Conservation (phyloP, 1,140 invertebrate species). For the Ooceraea biroi region DNA sequence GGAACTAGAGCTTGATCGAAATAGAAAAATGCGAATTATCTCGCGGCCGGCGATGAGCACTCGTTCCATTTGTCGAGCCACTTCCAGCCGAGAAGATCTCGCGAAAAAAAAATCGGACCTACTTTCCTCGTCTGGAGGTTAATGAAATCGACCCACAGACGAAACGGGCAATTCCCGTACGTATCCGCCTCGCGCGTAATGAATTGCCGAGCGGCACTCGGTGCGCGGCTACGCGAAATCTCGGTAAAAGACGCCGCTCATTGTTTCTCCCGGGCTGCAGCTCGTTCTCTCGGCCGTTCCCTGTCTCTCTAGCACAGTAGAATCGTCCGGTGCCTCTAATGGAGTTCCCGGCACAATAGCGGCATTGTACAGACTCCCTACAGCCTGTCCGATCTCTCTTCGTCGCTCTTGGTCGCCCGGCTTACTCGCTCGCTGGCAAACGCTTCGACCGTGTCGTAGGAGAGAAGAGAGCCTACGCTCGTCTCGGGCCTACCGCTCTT, state of each 20-base stretch:
- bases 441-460: constrained; percentile 43
- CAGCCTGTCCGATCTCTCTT: constrained; percentile 48
- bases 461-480: neutral
- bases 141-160: constrained; percentile 27
- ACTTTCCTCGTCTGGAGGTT: neutral
- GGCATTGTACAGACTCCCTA: constrained; percentile 63
- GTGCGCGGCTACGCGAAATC: constrained; percentile 36
- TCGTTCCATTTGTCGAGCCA: neutral
- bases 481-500: constrained; percentile 24
- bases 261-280: constrained; percentile 26
- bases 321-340: constrained; percentile 58
- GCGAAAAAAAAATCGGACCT: constrained; percentile 13
- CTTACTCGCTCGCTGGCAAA: constrained; percentile 36
- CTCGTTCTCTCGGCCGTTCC: neutral
- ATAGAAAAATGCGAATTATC: constrained; percentile 14
- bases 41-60: neutral
- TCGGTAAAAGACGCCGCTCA: constrained; percentile 30
- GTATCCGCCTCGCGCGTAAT: too few species aligned
- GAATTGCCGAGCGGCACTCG: constrained; percentile 24
- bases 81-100: neutral
- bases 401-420: neutral
- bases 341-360: constrained; percentile 70
- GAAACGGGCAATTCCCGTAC: constrained; percentile 22
- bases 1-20: neutral
- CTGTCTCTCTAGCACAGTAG: constrained; percentile 18